Evolutionary conservation across 2,888 invertebrate species (phyloP).

Genomic region (Amphipoea lucens): DNA sequence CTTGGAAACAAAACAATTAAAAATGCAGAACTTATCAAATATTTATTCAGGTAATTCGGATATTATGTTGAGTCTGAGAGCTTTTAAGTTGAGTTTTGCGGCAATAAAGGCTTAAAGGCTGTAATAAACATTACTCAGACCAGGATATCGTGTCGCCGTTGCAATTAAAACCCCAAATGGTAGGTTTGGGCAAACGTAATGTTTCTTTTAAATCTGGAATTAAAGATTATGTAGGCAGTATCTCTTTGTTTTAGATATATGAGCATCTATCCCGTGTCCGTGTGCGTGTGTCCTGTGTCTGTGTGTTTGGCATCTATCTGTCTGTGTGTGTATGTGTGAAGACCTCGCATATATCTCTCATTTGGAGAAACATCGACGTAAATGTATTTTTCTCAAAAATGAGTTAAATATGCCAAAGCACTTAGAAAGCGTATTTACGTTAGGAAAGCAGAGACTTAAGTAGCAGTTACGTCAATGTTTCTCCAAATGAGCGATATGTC

Average conservation of each 20-base stretch:
- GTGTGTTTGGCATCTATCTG: too few relatives aligned
- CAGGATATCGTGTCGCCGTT: slow-evolving; percentile 8
- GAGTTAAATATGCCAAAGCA: too few relatives aligned
- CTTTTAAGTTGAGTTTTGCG: slow-evolving; percentile 37
- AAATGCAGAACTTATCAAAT: slow-evolving; percentile 38
- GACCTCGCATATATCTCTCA: not conserved
- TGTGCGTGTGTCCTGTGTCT: too few relatives aligned
- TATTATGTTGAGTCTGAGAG: slow-evolving; percentile 20
- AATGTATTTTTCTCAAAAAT: too few relatives aligned
- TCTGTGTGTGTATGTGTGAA: not conserved
- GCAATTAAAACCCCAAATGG: slow-evolving; percentile 26
- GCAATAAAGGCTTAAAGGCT: slow-evolving; percentile 33
- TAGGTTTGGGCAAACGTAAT: not conserved
- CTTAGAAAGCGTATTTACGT: too few relatives aligned
- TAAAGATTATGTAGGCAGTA: not conserved
- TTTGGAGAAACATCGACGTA: too few relatives aligned
- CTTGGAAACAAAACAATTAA: slow-evolving; percentile 25
- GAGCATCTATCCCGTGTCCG: too few relatives aligned
- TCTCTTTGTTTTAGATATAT: too few relatives aligned
- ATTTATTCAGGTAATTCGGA: slow-evolving; percentile 28
- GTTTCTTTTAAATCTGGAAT: not conserved
- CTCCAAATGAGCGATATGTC: not conserved
- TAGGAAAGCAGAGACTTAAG: too few relatives aligned
- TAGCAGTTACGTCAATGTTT: too few relatives aligned
- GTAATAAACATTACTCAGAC: slow-evolving; percentile 31